These are phyloP conservation scores for Cantharis flavilabris DNA, from an alignment of 2,888 invertebrate species.

Conservation along the genomic window DNA sequence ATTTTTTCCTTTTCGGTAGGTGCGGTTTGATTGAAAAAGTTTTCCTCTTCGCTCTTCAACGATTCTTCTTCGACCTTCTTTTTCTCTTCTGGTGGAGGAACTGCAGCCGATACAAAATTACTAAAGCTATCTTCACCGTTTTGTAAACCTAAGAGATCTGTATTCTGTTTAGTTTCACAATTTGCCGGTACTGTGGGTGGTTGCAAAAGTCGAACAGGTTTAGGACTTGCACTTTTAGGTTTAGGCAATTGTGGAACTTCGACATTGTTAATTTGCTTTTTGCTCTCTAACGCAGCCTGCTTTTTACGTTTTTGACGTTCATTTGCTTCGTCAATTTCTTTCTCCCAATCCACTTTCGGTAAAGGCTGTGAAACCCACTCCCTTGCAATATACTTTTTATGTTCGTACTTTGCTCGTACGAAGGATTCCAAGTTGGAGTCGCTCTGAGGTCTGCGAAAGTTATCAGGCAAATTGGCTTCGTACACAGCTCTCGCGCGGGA, in stretches of 20 bases:
- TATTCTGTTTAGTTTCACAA: conserved; percentile 45
- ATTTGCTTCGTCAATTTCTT: conserved; percentile 85
- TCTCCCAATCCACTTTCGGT: conserved; percentile 84
- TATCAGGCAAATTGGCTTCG: conserved; percentile 95
- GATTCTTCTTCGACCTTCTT: conserved; percentile 55
- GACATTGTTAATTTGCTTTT: conserved; percentile 53
- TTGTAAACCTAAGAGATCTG: conserved; percentile 48
- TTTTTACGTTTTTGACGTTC: conserved; percentile 83
- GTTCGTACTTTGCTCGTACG: conserved; percentile 97
- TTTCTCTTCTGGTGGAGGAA: conserved; percentile 41
- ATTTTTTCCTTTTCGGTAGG: conserved; percentile 77
- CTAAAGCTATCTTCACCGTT: conserved; percentile 73
- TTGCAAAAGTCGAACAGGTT: conserved; percentile 51
- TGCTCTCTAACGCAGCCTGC: conserved; percentile 59
- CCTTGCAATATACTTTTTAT: conserved; percentile 97
- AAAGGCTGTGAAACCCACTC: conserved; percentile 92
- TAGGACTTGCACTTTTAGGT: conserved; percentile 62
- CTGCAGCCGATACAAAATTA: conserved; percentile 69
- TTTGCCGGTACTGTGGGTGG: conserved; percentile 41
- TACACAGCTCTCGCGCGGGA: conserved; percentile 95
- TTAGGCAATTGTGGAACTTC: conserved; percentile 65
- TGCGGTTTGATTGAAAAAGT: conserved; percentile 83
- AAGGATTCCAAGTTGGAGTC: conserved; percentile 94
- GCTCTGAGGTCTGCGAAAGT: conserved; percentile 92
- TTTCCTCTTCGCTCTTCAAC: conserved; percentile 78